Evolutionary conservation across 2,888 invertebrate species (phyloP), one percentile per base, ranked within the genome.

Genomic region (Synergus umbraculus): DNA sequence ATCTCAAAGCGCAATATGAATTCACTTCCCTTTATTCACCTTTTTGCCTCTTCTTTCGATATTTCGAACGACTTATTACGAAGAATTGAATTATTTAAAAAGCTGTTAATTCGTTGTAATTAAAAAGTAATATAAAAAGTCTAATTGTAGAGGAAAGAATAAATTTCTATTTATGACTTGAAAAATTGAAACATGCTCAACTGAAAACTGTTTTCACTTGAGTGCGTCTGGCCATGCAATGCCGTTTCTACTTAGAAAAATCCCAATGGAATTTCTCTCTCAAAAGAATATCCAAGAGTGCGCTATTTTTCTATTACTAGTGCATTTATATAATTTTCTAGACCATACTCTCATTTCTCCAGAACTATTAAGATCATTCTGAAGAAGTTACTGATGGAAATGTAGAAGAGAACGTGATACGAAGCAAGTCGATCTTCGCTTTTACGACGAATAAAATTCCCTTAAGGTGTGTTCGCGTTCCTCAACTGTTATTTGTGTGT

Each of bases 401-500:
- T 22, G 22, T 12, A 3, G 22, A 12, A 69, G 29, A 29, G 3
- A 49, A 29, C 46, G 29, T 49, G 8, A 69, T 22, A 54, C 49
- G 44, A 73, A 84, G 83, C 60, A 58, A 86, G 81, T 82, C 83
- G 73, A 85, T 86, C 83, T 83, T 81, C 60, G 80, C 79, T 82
- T 88, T 88, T 88, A 88, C 83, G 85, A 85, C 76, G 81, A 83
- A 85, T 87, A 88, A 88, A 88, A 86, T 80, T 80, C 79, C 76
- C 81, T 82, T 78, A 78, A 83, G 79, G 82, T 79, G 79, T 82
- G 81, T 81, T 85, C 79, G 15, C 22, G 15, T 46, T 15, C 69
- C 7, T 2, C 46, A 37, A 69, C 41, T 5, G 43, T 7, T n/a
- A 66, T 43, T 66, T 41, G 66, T 66, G 41, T 18, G n/a, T 41